A percentile compares a stretch with the other conserved stretches of the same genome.
phyloP scores from a whole-genome alignment of 2,113 vertebrate genomes.

The Balaeniceps rex region DNA sequence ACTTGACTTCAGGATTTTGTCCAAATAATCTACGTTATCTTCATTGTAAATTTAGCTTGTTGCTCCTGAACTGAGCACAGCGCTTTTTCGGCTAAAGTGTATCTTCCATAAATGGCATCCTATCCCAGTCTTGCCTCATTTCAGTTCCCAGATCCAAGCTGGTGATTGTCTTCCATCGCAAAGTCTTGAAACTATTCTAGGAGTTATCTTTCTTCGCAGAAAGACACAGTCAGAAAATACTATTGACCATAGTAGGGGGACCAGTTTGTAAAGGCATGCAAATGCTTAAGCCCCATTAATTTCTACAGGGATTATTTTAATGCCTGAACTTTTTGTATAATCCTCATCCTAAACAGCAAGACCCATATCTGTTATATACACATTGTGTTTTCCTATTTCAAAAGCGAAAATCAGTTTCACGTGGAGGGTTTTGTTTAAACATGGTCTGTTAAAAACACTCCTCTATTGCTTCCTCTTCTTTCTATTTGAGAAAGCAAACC shows the following conservation, averaged over 20 bases:
- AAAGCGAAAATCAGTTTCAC: rapidly evolving
- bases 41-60: background rate
- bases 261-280: background rate
- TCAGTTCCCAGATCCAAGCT: background rate
- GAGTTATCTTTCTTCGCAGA: background rate
- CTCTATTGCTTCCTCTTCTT: background rate
- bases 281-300: background rate
- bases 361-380: rapidly evolving
- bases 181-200: background rate
- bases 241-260: no score
- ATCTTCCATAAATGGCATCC: background rate
- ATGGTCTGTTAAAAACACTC: rapidly evolving
- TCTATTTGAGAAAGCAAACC: background rate
- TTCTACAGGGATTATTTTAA: background rate
- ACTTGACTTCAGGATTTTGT: background rate
- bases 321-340: background rate
- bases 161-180: background rate
- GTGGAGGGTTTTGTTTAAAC: background rate
- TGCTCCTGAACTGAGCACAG: background rate
- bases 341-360: background rate
- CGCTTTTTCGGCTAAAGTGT: rapidly evolving
- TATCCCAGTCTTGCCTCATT: rapidly evolving
- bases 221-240: background rate
- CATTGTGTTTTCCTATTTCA: background rate
- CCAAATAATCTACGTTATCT: background rate